A percentile compares a stretch with the other conserved stretches of the same genome.
Conservation (phyloP, 2,888 invertebrate genomes). For the Latrodectus elegans region DNA sequence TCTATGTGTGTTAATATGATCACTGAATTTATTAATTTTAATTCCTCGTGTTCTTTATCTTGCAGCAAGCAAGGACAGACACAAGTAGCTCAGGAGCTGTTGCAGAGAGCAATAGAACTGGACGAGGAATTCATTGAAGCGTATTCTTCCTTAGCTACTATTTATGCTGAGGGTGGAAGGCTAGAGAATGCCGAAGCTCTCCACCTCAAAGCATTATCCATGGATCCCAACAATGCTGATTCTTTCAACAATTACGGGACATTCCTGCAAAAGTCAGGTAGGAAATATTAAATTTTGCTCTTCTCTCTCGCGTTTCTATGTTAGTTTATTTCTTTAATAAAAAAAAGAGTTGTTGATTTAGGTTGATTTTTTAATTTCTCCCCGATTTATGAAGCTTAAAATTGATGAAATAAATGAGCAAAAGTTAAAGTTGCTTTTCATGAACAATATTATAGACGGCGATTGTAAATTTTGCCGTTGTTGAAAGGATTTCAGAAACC, state of each 20-base stretch:
- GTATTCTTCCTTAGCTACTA: conserved; percentile 71
- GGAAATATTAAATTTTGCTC: conserved; percentile 8
- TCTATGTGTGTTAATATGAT: too few species aligned
- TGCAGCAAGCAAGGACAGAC: conserved; percentile 71
- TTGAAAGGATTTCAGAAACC: too few species aligned
- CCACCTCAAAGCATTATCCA: conserved; percentile 70
- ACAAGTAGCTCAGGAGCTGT: conserved; percentile 71
- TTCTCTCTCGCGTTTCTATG: too few species aligned
- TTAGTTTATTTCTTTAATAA: too few species aligned
- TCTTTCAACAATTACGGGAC: conserved; percentile 74
- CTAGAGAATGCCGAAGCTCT: conserved; percentile 71
- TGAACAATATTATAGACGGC: too few species aligned
- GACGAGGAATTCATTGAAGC: conserved; percentile 72
- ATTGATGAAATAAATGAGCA: too few species aligned
- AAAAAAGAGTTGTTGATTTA: too few species aligned
- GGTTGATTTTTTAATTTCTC: too few species aligned
- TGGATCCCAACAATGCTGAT: conserved; percentile 73
- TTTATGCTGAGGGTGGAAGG: conserved; percentile 71
- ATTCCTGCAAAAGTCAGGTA: conserved; percentile 74
- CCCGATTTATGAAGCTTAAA: too few species aligned
- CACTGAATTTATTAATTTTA: neutral
- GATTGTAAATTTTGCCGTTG: too few species aligned
- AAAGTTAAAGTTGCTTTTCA: too few species aligned
- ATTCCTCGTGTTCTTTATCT: conserved; percentile 1
- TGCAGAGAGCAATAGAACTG: conserved; percentile 71